Evolutionary conservation across 2,888 invertebrate species (phyloP).

Genomic region (Acanthosepion lycidas): DNA sequence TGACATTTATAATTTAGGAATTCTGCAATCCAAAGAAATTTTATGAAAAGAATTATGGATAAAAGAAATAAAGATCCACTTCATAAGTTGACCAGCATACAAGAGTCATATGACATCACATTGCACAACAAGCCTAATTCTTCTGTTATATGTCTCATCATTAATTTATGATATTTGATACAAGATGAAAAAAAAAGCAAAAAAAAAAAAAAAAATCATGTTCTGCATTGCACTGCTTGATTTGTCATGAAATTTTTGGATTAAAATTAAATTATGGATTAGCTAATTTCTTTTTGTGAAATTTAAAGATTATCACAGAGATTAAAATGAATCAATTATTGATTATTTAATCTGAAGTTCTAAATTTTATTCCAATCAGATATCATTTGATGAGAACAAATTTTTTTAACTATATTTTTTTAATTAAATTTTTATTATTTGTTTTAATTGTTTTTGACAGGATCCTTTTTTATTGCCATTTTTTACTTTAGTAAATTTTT

Average conservation of each 20-base stretch:
- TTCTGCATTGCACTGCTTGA: not conserved
- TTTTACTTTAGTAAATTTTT: not conserved
- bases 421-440: not conserved
- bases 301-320: not conserved
- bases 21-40: too few relatives aligned
- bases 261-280: slow-evolving; percentile 4
- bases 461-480: too few relatives aligned
- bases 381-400: not conserved
- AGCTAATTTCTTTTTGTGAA: not conserved
- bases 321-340: not conserved
- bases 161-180: too few relatives aligned
- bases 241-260: not conserved
- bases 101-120: too few relatives aligned
- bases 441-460: not conserved
- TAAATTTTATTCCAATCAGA: not conserved
- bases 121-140: too few relatives aligned
- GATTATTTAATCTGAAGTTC: not conserved
- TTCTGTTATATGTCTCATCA: too few relatives aligned
- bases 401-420: not conserved
- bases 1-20: too few relatives aligned
- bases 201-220: not conserved
- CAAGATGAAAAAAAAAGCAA: not conserved
- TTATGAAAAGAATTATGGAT: too few relatives aligned
- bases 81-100: too few relatives aligned
- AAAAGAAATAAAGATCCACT: too few relatives aligned